Conservation (phyloP, 2,888 invertebrate genomes). For the Matsumyia berberina region DNA sequence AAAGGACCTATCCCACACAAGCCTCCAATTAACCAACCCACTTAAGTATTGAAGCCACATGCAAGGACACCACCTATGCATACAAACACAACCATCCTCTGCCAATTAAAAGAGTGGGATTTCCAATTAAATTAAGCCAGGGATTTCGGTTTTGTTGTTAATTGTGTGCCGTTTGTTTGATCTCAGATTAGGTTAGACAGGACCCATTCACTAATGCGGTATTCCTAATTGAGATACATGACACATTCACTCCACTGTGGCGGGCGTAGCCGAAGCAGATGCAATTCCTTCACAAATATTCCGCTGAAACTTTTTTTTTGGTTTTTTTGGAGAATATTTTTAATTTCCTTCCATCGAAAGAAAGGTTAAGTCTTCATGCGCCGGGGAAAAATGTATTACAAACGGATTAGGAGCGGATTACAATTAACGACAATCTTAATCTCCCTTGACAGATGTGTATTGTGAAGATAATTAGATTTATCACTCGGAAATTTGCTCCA, state of each 20-base stretch:
- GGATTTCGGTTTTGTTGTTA: constrained; percentile 1
- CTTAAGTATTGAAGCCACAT: no score
- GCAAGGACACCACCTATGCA: neutral
- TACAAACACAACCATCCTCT: neutral
- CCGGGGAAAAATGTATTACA: constrained; percentile 10
- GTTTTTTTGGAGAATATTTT: no score
- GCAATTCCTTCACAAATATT: neutral
- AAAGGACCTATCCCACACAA: neutral
- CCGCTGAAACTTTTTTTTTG: no score
- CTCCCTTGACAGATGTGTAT: constrained; percentile 3
- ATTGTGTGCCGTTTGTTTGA: constrained; percentile 14
- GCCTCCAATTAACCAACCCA: constrained; percentile 1
- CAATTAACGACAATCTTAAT: constrained; percentile 16
- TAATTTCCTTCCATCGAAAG: no score
- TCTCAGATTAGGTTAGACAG: neutral
- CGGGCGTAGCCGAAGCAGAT: neutral
- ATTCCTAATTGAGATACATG: neutral
- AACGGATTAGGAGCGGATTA: neutral
- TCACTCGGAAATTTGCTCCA: neutral
- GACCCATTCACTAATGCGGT: neutral
- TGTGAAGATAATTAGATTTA: constrained; percentile 22
- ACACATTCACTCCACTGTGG: no score
- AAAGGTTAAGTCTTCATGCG: no score
- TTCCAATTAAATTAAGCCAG: constrained; percentile 18
- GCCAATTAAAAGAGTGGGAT: neutral